A percentile compares a stretch with the other conserved stretches of the same genome.
These are phyloP conservation scores for Archivesica marissinica DNA, from an alignment of 1,140 invertebrate species.

Conservation along the genomic window DNA sequence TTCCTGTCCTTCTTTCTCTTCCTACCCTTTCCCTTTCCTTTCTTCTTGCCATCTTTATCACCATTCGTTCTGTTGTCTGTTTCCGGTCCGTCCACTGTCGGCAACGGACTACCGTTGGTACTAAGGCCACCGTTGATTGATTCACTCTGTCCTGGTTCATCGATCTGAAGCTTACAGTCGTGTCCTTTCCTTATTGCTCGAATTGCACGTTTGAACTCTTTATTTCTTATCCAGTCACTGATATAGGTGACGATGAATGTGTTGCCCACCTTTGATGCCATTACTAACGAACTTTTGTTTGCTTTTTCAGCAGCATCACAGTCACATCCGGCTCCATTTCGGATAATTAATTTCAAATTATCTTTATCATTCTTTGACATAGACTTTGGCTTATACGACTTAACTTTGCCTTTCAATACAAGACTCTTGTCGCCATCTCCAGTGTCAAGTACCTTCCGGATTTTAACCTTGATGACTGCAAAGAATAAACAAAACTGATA, in stretches of 20 bases:
- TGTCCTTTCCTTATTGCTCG: conserved; percentile 50
- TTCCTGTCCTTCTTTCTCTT: conserved; percentile 31
- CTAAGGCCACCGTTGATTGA: conserved; percentile 23
- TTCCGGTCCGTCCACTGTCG: neutral
- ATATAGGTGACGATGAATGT: conserved; percentile 40
- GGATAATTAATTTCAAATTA: conserved; percentile 20
- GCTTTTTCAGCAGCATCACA: conserved; percentile 14
- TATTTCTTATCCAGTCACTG: conserved; percentile 50
- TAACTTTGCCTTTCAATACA: conserved; percentile 23
- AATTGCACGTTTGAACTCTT: conserved; percentile 45
- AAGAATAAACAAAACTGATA: too few relatives aligned
- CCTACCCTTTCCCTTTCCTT: conserved; percentile 34
- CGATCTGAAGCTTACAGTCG: conserved; percentile 50
- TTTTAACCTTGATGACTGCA: conserved; percentile 50
- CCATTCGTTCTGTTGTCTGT: too few relatives aligned
- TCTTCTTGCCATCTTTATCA: conserved; percentile 1
- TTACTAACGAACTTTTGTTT: neutral
- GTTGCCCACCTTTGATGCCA: conserved; percentile 17
- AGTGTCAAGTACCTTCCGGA: conserved; percentile 12
- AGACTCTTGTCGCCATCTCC: conserved; percentile 33
- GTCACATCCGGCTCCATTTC: conserved; percentile 45
- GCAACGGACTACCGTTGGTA: conserved; percentile 12
- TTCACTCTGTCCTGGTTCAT: conserved; percentile 27
- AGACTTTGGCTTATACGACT: conserved; percentile 49
- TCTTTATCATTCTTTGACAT: conserved; percentile 36